Percentiles rank a stretch among this genome's conserved stretches.
These are phyloP conservation scores for Anoura caudifer DNA, from an alignment of 2,113 vertebrate species.

Conservation along the genomic window DNA sequence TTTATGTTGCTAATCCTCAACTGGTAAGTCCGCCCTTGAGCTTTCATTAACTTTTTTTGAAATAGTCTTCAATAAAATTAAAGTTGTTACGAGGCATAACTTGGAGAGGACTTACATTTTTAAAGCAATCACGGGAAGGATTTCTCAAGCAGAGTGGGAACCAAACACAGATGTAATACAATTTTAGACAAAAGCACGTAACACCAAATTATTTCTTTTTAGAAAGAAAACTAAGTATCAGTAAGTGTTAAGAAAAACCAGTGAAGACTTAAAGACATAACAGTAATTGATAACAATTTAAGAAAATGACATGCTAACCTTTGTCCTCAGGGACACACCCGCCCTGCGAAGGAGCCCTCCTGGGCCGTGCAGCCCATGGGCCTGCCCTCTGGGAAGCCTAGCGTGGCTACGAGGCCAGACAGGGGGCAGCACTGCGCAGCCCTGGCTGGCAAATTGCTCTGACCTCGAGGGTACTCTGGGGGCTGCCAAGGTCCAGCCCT, in stretches of 20 bases:
- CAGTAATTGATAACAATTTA: not conserved
- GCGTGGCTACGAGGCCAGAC: not conserved
- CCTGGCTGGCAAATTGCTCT: rapidly evolving
- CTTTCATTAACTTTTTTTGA: not conserved
- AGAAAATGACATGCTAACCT: not conserved
- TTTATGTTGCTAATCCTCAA: not conserved
- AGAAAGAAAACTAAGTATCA: not conserved
- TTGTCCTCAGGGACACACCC: not conserved
- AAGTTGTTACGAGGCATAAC: not conserved
- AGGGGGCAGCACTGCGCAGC: too few species aligned
- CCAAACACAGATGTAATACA: not conserved
- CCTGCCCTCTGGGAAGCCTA: not conserved
- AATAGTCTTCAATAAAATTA: not conserved
- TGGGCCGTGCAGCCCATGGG: rapidly evolving
- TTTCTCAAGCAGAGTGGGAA: conserved; percentile 11
- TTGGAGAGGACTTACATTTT: not conserved
- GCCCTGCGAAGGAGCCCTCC: not conserved
- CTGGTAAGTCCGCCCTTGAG: not conserved
- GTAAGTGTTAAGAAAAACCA: not conserved
- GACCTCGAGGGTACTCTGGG: not conserved
- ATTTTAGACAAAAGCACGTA: conserved; percentile 15
- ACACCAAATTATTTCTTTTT: not conserved
- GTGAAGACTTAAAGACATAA: not conserved
- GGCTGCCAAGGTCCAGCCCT: not conserved
- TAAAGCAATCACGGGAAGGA: not conserved